phyloP scores from a whole-genome alignment of 2,888 invertebrate species.

The Rotaria sp. region DNA sequence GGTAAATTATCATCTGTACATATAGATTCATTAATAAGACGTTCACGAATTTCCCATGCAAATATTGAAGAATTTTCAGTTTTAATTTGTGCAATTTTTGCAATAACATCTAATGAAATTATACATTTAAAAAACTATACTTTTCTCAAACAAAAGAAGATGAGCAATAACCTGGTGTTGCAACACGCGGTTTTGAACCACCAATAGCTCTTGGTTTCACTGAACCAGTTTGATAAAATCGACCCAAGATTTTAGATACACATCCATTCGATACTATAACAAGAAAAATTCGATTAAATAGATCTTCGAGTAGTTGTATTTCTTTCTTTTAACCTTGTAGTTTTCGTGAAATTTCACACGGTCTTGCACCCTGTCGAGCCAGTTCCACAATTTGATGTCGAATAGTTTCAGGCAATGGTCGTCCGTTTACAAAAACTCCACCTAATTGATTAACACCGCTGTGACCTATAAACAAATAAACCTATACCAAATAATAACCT shows the following conservation, averaged over 20 bases:
- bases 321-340: neutral
- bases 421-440: constrained; percentile 42
- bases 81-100: constrained; percentile 31
- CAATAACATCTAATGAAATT: neutral
- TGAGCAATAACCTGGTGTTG: constrained; percentile 59
- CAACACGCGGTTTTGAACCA: constrained; percentile 86
- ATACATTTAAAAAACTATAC: neutral
- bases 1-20: constrained; percentile 36
- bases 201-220: constrained; percentile 89
- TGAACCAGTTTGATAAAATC: constrained; percentile 89
- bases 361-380: constrained; percentile 41
- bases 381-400: constrained; percentile 41
- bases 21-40: neutral
- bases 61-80: constrained; percentile 38
- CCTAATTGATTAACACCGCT: constrained; percentile 42
- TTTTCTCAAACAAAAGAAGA: too few relatives aligned
- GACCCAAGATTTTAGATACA: constrained; percentile 88
- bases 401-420: constrained; percentile 42
- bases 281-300: neutral
- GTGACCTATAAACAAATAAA: constrained; percentile 35
- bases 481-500: neutral
- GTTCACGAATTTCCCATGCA: constrained; percentile 39
- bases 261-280: constrained; percentile 80
- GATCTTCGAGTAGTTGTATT: neutral
- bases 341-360: constrained; percentile 42